Base-by-base conservation (phyloP, 2,797 vertebrate genomes). In the Pyrrhura leucotis region DNA sequence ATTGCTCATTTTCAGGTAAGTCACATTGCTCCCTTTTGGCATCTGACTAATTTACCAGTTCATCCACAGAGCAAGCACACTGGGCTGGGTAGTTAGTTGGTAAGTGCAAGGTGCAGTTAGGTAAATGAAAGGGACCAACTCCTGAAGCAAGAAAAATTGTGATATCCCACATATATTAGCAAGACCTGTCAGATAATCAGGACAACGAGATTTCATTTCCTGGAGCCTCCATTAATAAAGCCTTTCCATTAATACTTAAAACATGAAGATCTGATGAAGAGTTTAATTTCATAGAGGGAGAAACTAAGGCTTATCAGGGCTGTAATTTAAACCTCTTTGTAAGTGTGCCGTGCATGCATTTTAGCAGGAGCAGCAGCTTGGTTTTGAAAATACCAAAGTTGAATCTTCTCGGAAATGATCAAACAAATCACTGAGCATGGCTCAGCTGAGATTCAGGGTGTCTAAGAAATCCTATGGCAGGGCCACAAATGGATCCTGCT, bases 1-100 rank as follows among this genome's bases (percentile, higher is more conserved):
- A 40, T 73, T 95, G 74, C 47, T 68, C 90, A 50, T 77, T 76
- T 76, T 93, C 75, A 65, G 73, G 81, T 61, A 66, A 89, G 73
- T 76, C 25, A 69, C 93, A 94, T 92, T 91, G 89, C 54, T 94
- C 75, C 95, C 78, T 84, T 95, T 95, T 22, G 88, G 62, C 73
- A 96, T 79, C 73, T 59, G 91, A 78, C 89, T 91, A 95, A 56
- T 89, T 95, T 79, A 85, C 72, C 68, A 86, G 47, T 71, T 67
- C 88, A 56, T 65, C 47, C 88, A 96, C 78, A 78, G 47, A 95
- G 75, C 61, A 75, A 77, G 65, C 25, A 84, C 25, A 1, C 31
- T 53, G 48, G 21, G 26, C 62, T 88, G 78, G 22, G 33, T 11
- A 58, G 33, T 58, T 19, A 83, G 81, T 1, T 39, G n/a, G n/a